Conservation (phyloP, 2,888 invertebrate genomes). For the Cancer borealis region DNA sequence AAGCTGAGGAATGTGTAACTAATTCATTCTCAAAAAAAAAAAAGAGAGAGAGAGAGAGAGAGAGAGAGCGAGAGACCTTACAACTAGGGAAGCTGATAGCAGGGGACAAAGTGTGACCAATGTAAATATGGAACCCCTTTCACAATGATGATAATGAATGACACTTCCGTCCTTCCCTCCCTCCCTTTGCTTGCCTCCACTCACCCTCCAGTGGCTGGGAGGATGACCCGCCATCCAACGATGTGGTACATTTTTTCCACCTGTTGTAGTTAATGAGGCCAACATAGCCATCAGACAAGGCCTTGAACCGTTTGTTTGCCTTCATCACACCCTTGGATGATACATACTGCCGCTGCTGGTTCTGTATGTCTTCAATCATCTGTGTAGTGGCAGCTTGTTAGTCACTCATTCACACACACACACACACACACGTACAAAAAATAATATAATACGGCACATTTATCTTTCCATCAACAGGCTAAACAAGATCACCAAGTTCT, state of each 20-base stretch:
- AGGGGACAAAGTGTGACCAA: too few species aligned
- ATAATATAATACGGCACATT: too few species aligned
- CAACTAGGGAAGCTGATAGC: too few species aligned
- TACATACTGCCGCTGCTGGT: neutral
- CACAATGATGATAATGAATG: neutral
- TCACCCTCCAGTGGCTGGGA: neutral
- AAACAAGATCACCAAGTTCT: too few species aligned
- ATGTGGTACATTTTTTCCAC: neutral
- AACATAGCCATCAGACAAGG: neutral
- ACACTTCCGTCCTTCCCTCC: neutral
- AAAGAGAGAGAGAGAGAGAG: too few species aligned
- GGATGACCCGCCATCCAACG: neutral
- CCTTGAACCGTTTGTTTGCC: neutral
- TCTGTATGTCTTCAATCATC: slow-evolving; percentile 8
- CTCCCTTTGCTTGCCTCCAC: neutral
- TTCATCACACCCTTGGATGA: neutral
- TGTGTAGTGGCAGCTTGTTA: neutral
- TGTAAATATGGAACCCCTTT: too few species aligned
- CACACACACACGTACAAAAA: too few species aligned
- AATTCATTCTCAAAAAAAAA: too few species aligned
- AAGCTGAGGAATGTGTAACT: too few species aligned
- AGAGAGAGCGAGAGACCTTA: too few species aligned
- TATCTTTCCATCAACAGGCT: too few species aligned
- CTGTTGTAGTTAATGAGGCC: neutral
- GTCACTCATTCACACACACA: neutral